phyloP scores from a whole-genome alignment of 1,140 invertebrate species.

The Bradynema listronoti region DNA sequence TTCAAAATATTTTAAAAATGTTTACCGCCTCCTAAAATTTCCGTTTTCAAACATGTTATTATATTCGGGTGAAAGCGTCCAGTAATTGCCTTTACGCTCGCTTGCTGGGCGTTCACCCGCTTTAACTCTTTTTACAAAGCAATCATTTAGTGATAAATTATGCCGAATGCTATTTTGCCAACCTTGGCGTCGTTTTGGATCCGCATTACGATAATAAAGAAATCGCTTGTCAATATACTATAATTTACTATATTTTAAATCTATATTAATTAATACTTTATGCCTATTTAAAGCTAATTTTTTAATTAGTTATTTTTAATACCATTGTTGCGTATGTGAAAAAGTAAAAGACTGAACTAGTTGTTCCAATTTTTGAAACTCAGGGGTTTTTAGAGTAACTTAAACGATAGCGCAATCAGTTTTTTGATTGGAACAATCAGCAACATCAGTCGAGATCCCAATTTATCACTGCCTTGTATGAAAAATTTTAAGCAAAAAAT shows the following conservation, averaged over 20 bases:
- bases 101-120: constrained; percentile 57
- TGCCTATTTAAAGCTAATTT: too few species aligned
- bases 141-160: constrained; percentile 94
- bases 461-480: too few species aligned
- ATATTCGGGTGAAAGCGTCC: constrained; percentile 71
- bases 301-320: too few species aligned
- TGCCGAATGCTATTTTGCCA: constrained; percentile 93
- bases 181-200: constrained; percentile 67
- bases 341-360: too few species aligned
- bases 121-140: constrained; percentile 75
- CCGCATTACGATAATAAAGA: constrained; percentile 81
- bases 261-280: neutral
- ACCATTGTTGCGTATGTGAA: too few species aligned
- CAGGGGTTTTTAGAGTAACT: too few species aligned
- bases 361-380: too few species aligned
- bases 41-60: constrained; percentile 93
- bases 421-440: too few species aligned
- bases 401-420: too few species aligned
- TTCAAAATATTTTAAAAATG: neutral
- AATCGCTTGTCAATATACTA: constrained; percentile 92
- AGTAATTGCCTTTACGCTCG: constrained; percentile 66
- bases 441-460: too few species aligned
- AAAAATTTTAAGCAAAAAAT: too few species aligned
- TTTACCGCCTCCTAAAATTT: constrained; percentile 70
- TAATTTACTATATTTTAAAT: too few species aligned